phyloP scores from a whole-genome alignment of 1,140 invertebrate species.

The Papilio machaon region DNA sequence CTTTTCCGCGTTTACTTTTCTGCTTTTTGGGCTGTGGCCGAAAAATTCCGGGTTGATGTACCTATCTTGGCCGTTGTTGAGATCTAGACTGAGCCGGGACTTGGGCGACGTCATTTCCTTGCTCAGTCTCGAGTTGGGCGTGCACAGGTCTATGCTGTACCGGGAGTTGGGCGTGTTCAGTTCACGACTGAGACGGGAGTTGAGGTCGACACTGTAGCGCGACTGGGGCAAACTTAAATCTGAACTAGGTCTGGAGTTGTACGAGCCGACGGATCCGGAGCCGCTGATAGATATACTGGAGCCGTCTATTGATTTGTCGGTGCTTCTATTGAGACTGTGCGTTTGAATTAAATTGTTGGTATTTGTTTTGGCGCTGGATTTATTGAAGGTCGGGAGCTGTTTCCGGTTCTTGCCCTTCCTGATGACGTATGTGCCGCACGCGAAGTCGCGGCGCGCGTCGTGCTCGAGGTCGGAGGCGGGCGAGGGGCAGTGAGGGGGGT shows the following conservation, averaged over 20 bases:
- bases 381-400: conserved; percentile 78
- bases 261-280: conserved; percentile 82
- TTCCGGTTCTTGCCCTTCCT: conserved; percentile 84
- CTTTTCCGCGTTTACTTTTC: conserved; percentile 75
- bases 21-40: conserved; percentile 79
- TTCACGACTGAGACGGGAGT: conserved; percentile 82
- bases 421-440: conserved; percentile 89
- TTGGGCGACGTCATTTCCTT: conserved; percentile 83
- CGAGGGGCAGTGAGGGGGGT: conserved; percentile 83
- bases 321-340: conserved; percentile 75
- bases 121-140: conserved; percentile 81
- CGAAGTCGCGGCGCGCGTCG: conserved; percentile 83
- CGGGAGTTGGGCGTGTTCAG: conserved; percentile 83
- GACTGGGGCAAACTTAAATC: conserved; percentile 83
- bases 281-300: conserved; percentile 81
- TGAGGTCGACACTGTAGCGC: conserved; percentile 82
- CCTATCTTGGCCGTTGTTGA: conserved; percentile 82
- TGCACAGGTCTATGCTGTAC: conserved; percentile 84
- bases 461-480: conserved; percentile 85
- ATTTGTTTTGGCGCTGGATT: conserved; percentile 76
- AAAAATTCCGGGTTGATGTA: conserved; percentile 81
- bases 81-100: conserved; percentile 83
- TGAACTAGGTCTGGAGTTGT: conserved; percentile 83
- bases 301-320: conserved; percentile 79
- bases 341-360: conserved; percentile 72